phyloP scores from a whole-genome alignment of 92 coral and sea anemone species.

The Pocillopora grandis region DNA sequence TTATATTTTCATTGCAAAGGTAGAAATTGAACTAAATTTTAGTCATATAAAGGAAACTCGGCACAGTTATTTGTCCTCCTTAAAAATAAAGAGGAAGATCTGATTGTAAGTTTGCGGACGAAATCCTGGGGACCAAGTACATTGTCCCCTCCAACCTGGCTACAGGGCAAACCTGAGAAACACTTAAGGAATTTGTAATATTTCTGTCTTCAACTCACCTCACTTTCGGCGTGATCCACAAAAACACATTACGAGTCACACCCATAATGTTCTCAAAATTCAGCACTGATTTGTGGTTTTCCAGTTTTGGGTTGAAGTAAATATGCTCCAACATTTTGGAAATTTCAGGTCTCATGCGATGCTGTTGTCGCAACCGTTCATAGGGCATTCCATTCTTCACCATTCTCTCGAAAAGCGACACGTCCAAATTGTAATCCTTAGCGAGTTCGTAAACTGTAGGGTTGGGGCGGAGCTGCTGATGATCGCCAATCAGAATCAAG shows the following conservation, averaged over 20 bases:
- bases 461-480: conserved; percentile 63
- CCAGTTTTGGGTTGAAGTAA: conserved; percentile 62
- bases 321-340: conserved; percentile 74
- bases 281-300: conserved; percentile 78
- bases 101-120: too few species aligned
- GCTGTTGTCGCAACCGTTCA: conserved; percentile 69
- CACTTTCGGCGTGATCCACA: conserved; percentile 64
- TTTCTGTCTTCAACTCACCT: conserved; percentile 47
- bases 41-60: too few species aligned
- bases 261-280: conserved; percentile 74
- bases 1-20: too few species aligned
- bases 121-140: too few species aligned
- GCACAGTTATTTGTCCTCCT: too few species aligned
- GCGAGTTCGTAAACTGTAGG: conserved; percentile 52
- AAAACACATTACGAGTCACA: conserved; percentile 67
- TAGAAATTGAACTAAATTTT: too few species aligned
- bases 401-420: conserved; percentile 64
- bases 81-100: too few species aligned
- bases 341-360: conserved; percentile 93
- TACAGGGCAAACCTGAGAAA: too few species aligned
- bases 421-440: conserved; percentile 44
- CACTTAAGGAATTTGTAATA: background rate
- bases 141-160: too few species aligned
- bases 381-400: conserved; percentile 61
- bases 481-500: conserved; percentile 66